Evolutionary conservation across 2,797 vertebrate genomes (phyloP).

Genomic region (Dipus sagitta): DNA sequence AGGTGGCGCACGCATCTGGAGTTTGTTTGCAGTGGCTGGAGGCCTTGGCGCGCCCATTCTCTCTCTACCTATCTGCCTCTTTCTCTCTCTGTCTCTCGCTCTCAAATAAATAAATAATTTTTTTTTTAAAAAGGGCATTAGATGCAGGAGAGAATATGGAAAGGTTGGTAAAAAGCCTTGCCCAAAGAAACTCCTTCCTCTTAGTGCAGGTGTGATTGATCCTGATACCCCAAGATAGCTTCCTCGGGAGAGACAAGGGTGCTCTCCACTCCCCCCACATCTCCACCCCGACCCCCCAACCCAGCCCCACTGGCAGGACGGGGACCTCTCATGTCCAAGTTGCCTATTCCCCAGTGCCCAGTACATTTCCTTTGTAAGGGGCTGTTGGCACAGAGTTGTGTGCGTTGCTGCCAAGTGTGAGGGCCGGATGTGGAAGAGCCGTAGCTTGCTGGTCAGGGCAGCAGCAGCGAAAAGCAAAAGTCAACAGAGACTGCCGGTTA

Average conservation of each 20-base stretch:
- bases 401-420: not conserved
- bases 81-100: too few species aligned
- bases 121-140: too few species aligned
- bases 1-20: too few species aligned
- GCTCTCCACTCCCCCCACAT: not conserved
- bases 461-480: not conserved
- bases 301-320: too few species aligned
- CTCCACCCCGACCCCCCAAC: not conserved
- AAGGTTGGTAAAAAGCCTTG: not conserved
- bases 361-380: not conserved
- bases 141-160: not conserved
- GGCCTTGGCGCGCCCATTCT: too few species aligned
- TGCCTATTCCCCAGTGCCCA: not conserved
- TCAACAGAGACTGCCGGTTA: not conserved
- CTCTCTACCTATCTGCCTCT: too few species aligned
- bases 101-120: too few species aligned
- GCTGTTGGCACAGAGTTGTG: not conserved
- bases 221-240: not conserved
- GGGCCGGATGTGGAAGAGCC: not conserved
- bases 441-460: not conserved
- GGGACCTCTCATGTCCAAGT: too few species aligned
- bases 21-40: too few species aligned
- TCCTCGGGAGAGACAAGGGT: not conserved
- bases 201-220: not conserved
- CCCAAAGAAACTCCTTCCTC: not conserved